Conservation (phyloP, 2,888 invertebrate species). For the Caenorhabditis angaria region DNA sequence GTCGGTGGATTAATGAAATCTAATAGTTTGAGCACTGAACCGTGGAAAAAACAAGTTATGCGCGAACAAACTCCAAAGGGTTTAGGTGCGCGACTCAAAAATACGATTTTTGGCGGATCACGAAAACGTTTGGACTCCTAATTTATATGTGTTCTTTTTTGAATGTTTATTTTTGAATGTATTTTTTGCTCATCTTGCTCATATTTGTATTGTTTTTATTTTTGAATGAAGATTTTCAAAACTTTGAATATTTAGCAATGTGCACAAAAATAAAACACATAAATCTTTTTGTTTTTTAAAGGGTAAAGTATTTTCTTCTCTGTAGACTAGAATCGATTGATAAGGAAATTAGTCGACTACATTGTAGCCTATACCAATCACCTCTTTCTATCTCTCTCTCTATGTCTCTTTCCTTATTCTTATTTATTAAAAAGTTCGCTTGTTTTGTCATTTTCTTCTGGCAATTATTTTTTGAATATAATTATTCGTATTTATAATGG, state of each 20-base stretch:
- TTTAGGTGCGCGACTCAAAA: conserved; percentile 68
- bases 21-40: conserved; percentile 68
- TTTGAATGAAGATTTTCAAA: too few species aligned
- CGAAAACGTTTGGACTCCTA: conserved; percentile 56
- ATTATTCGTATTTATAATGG: conserved; percentile 38
- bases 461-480: background rate
- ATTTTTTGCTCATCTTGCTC: too few species aligned
- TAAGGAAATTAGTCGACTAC: background rate
- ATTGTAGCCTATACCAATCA: conserved; percentile 3
- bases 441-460: background rate
- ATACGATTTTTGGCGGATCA: conserved; percentile 68
- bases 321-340: conserved; percentile 4
- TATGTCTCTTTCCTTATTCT: conserved; percentile 7
- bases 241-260: too few species aligned
- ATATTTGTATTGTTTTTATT: too few species aligned
- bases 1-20: conserved; percentile 63
- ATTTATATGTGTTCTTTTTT: too few species aligned
- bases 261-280: too few species aligned
- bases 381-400: conserved; percentile 10
- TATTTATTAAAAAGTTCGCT: background rate
- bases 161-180: too few species aligned
- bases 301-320: too few species aligned
- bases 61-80: conserved; percentile 52
- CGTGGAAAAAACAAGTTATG: conserved; percentile 65
- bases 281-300: too few species aligned